These are phyloP conservation scores for Nyctibius grandis DNA, from an alignment of 2,797 vertebrate genomes.

Conservation along the genomic window DNA sequence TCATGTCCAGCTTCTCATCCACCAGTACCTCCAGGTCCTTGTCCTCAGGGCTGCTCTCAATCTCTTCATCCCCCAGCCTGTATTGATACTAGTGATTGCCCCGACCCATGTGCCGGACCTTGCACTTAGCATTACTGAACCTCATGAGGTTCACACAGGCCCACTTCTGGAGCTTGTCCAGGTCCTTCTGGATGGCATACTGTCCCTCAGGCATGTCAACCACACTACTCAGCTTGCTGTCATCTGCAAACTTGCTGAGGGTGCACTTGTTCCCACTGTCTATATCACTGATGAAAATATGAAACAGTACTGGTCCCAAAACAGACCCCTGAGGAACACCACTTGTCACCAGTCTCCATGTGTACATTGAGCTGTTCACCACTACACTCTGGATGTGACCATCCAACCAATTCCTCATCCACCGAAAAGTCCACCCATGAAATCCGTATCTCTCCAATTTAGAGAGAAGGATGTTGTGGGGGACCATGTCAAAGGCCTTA, in stretches of 20 bases:
- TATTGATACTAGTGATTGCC: background rate
- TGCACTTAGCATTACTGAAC: background rate
- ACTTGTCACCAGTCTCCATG: background rate
- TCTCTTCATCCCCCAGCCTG: background rate
- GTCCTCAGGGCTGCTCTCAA: background rate
- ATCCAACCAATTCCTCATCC: background rate
- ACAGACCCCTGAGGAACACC: background rate
- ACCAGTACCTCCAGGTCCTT: background rate
- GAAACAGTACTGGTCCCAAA: background rate
- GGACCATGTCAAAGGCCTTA: background rate
- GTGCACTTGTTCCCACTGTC: background rate
- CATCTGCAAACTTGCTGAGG: no score
- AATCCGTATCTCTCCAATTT: background rate
- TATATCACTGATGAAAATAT: background rate
- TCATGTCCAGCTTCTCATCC: background rate
- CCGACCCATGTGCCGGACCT: background rate
- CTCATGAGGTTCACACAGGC: background rate
- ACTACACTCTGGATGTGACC: background rate
- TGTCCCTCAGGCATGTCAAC: accelerated
- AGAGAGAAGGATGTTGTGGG: background rate
- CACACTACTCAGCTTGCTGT: background rate
- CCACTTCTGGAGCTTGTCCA: background rate
- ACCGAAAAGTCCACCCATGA: no score
- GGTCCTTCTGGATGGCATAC: background rate
- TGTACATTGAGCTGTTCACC: background rate